Conservation (phyloP, 2,797 vertebrate genomes). For the Diglossa cyanea region DNA sequence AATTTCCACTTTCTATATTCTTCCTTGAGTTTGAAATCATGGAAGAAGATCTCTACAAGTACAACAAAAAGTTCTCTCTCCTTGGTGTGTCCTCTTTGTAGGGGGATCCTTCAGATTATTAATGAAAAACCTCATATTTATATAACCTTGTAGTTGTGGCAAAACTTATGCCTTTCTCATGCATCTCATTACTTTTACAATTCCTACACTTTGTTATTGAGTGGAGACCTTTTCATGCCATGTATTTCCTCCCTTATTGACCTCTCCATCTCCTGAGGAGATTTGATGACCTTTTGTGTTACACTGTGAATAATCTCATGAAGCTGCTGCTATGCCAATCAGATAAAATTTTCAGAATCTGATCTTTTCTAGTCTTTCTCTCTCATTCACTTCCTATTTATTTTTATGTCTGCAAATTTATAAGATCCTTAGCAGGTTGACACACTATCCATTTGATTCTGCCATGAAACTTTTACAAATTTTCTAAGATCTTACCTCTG, state of each 20-base stretch:
- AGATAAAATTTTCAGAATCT: background rate
- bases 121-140: background rate
- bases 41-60: background rate
- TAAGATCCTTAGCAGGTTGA: background rate
- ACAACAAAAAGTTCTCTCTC: background rate
- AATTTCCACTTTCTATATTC: background rate
- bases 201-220: background rate
- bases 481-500: background rate
- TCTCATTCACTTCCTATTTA: background rate
- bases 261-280: background rate
- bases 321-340: background rate
- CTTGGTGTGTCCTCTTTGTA: background rate
- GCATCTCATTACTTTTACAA: background rate
- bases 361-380: background rate
- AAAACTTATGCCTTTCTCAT: background rate
- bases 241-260: background rate
- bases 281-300: background rate
- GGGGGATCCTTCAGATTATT: background rate
- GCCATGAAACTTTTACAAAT: background rate
- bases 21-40: background rate
- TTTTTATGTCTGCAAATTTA: background rate
- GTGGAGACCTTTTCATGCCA: background rate
- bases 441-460: background rate
- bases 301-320: background rate
- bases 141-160: background rate